Evolutionary conservation across 2,113 vertebrate species (phyloP), one percentile per base, ranked within the genome.

Genomic region (Chlorodrepanis virens): DNA sequence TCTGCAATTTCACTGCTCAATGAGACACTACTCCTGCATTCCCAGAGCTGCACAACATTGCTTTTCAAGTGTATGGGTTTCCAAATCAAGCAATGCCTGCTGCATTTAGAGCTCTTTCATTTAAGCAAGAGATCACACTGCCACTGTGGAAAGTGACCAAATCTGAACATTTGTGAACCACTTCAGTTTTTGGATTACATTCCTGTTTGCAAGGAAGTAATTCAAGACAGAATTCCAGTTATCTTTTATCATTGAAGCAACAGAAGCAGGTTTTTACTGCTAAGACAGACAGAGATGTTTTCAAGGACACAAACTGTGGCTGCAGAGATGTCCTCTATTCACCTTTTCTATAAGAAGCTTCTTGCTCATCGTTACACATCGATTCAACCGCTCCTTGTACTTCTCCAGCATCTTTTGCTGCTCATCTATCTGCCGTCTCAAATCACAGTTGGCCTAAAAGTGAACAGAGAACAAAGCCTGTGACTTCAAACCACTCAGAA

Each of bases 321-420:
- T 84, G 44, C 60, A 75, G 53, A 81, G 44, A 50, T 64, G 45
- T 18, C 14, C n/a, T 44, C 37, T 42, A 94, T 97, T 91, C 89
- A 99, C 99, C 98, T 99, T 99, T 98, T 99, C 99, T 96, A 99
- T 99, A 67, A 99, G 99, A 91, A 99, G 99, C 96, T 99, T 99
- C 98, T 99, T 99, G 97, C 99, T 99, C 99, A 99, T 99, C 2
- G 99, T 99, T 95, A 99, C 99, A 97, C 99, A 99, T 97, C 99
- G 99, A 97, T 99, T 99, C 96, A 99, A 98, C 81, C 99, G 98
- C 96, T 99, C 99, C 97, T 99, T 99, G 97, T 99, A 99, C 94
- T 99, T 99, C 97, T 99, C 99, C 94, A 99, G 98, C 99, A 99
- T 99, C 97, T 99, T 99, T 85, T 99, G 99, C 95, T 99, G 99